Evolutionary conservation across 2,113 vertebrate genomes (phyloP).

Genomic region (Burhinus bistriatus): DNA sequence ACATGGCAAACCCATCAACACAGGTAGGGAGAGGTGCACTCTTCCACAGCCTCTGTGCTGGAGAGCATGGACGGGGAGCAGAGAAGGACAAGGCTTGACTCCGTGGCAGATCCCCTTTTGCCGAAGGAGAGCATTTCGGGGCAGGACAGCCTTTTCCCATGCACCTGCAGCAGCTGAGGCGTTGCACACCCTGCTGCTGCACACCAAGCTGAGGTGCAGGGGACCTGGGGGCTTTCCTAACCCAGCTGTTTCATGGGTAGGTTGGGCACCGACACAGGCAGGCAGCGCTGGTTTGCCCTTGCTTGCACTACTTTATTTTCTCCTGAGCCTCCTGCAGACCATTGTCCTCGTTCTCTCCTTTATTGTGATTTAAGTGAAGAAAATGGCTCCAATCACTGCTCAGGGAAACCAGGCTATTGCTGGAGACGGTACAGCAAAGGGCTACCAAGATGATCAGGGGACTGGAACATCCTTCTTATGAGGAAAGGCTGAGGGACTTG

Average conservation of each 20-base stretch:
- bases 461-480: no score
- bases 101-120: not conserved
- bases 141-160: not conserved
- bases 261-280: not conserved
- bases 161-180: not conserved
- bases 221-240: not conserved
- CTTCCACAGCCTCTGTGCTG: not conserved
- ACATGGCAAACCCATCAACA: rapidly evolving
- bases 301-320: not conserved
- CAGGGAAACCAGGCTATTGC: not conserved
- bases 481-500: no score
- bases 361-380: not conserved
- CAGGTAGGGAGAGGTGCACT: rapidly evolving
- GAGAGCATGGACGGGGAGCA: not conserved
- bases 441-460: no score
- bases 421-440: no score
- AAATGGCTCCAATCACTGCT: rapidly evolving
- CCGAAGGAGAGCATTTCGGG: rapidly evolving
- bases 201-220: not conserved
- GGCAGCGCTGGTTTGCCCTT: not conserved
- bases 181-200: not conserved
- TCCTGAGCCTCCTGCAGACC: not conserved
- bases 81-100: not conserved
- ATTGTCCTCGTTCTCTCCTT: not conserved
- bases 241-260: not conserved